Evolutionary conservation across 2,113 vertebrate genomes (phyloP).

Genomic region (Ailuropoda melanoleuca): DNA sequence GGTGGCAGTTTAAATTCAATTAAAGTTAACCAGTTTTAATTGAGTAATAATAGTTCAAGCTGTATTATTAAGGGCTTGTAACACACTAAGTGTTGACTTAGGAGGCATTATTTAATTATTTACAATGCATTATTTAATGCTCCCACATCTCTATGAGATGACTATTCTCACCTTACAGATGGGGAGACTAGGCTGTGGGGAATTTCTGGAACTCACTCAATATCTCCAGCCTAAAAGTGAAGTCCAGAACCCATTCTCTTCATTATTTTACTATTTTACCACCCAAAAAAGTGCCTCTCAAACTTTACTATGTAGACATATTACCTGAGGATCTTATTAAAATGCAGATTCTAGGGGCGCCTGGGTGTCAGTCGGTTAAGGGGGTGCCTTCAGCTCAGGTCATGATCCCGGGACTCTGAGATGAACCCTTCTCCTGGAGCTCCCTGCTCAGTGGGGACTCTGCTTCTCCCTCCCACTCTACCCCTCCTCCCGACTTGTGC

Average conservation of each 20-base stretch:
- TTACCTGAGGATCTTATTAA: neutral
- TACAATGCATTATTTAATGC: neutral
- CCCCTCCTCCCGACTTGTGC: neutral
- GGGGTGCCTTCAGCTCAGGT: neutral
- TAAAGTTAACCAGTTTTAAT: conserved; percentile 57
- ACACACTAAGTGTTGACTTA: neutral
- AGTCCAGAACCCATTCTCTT: neutral
- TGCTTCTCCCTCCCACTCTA: neutral
- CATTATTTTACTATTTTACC: neutral
- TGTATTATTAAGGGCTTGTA: neutral
- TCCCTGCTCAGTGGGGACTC: fast-evolving
- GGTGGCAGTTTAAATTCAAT: conserved; percentile 57
- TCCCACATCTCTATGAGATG: neutral
- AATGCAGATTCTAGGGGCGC: neutral
- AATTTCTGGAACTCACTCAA: neutral
- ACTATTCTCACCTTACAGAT: neutral
- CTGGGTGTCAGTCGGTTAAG: neutral
- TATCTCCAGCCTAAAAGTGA: neutral
- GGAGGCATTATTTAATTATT: neutral
- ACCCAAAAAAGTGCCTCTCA: neutral
- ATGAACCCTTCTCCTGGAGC: no score
- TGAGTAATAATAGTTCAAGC: conserved; percentile 28
- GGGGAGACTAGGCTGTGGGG: neutral
- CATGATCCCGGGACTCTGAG: no score
- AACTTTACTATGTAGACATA: neutral